Evolutionary conservation across 2,113 vertebrate species (phyloP).

Genomic region (Atrichornis clamosus): DNA sequence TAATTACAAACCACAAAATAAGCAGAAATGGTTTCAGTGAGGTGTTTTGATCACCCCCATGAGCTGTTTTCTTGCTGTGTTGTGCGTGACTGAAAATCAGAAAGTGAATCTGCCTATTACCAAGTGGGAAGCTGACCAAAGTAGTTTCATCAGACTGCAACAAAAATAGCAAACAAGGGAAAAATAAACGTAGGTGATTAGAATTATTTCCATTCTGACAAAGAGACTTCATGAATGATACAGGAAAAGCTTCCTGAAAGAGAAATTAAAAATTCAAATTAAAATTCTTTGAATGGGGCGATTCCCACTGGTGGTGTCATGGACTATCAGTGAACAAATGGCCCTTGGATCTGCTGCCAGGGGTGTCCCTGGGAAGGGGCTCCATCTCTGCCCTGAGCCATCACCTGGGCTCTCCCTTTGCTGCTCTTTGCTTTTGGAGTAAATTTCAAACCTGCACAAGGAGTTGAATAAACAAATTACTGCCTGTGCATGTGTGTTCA

Average conservation of each 20-base stretch:
- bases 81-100: conserved; percentile 37
- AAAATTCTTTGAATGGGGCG: background rate
- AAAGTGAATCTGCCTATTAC: conserved; percentile 41
- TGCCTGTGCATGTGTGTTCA: background rate
- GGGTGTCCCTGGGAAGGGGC: background rate
- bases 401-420: background rate
- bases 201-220: conserved; percentile 21
- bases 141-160: background rate
- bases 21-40: conserved; percentile 49
- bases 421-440: background rate
- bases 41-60: conserved; percentile 38
- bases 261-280: background rate
- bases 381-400: background rate
- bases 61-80: conserved; percentile 37
- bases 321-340: accelerated
- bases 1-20: conserved; percentile 28
- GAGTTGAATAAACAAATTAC: conserved; percentile 45
- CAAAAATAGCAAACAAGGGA: background rate
- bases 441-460: background rate
- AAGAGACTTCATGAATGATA: background rate
- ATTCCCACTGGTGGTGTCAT: background rate
- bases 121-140: conserved; percentile 29
- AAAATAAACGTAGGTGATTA: conserved; percentile 28
- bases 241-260: background rate
- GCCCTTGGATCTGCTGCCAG: background rate